Conservation (phyloP, 2,888 invertebrate genomes). For the Plusia festucae region DNA sequence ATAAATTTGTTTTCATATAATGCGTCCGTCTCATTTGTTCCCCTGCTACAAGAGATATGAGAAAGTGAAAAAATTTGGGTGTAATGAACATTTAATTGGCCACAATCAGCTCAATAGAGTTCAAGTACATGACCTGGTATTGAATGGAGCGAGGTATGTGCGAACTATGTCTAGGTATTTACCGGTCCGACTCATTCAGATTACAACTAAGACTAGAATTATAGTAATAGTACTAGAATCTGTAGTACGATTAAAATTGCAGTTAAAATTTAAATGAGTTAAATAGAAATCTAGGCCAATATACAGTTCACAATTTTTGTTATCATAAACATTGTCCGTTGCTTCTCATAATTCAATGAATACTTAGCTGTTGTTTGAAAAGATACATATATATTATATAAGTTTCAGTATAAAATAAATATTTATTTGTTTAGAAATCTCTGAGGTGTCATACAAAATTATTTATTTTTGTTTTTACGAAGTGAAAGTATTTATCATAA, state of each 20-base stretch:
- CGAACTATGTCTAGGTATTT: conserved; percentile 18
- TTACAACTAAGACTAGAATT: conserved; percentile 11
- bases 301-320: background rate
- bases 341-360: background rate
- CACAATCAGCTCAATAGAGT: conserved; percentile 43
- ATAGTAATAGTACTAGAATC: conserved; percentile 14
- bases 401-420: too few species aligned
- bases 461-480: too few species aligned
- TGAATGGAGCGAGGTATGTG: conserved; percentile 43
- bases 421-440: too few species aligned
- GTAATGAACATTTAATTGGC: conserved; percentile 56
- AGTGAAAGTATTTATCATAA: too few species aligned
- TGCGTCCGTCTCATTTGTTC: conserved; percentile 54
- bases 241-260: background rate
- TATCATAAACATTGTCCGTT: background rate
- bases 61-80: conserved; percentile 52
- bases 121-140: conserved; percentile 56
- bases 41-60: conserved; percentile 49
- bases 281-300: background rate
- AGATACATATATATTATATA: too few species aligned
- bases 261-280: background rate
- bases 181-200: conserved; percentile 23
- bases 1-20: conserved; percentile 75
- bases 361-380: conserved; percentile 1
- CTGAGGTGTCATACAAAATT: too few species aligned